phyloP scores from a whole-genome alignment of 2,797 vertebrate genomes.

The Enoplosus armatus region DNA sequence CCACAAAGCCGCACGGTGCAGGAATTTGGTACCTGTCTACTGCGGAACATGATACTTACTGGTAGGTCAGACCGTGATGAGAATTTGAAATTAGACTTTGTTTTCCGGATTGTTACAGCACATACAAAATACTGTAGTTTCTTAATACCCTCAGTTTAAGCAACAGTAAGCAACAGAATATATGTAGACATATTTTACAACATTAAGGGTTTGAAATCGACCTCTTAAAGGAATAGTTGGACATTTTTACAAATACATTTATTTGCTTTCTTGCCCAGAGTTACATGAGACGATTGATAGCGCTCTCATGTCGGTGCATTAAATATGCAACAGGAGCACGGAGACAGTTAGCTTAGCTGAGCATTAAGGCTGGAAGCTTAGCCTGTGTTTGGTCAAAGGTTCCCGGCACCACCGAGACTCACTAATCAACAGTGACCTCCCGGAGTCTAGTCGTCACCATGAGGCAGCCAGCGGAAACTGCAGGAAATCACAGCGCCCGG shows the following conservation, averaged over 20 bases:
- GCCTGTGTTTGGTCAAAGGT: conserved; percentile 9
- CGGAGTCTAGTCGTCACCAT: not conserved
- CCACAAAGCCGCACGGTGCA: conserved; percentile 54
- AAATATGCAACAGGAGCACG: not conserved
- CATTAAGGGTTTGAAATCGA: not conserved
- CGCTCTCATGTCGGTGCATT: not conserved
- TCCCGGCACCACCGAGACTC: not conserved
- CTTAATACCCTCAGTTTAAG: not conserved
- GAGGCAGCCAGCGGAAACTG: not conserved
- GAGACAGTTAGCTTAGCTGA: not conserved
- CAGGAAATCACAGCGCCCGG: not conserved
- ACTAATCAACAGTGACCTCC: not conserved
- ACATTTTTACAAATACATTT: not conserved
- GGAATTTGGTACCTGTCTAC: conserved; percentile 65
- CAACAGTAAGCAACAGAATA: not conserved
- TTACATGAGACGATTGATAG: not conserved
- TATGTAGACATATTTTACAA: not conserved
- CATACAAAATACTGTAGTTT: not conserved
- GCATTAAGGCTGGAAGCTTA: not conserved
- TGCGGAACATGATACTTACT: conserved; percentile 48
- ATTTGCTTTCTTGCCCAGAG: not conserved
- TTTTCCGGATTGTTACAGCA: conserved; percentile 16
- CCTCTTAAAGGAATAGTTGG: not conserved
- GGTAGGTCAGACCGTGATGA: conserved; percentile 38
- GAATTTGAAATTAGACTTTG: conserved; percentile 3